A percentile compares a stretch with the other conserved stretches of the same genome.
Conservation (phyloP, 1,140 invertebrate genomes). For the Dinoponera quadriceps region DNA sequence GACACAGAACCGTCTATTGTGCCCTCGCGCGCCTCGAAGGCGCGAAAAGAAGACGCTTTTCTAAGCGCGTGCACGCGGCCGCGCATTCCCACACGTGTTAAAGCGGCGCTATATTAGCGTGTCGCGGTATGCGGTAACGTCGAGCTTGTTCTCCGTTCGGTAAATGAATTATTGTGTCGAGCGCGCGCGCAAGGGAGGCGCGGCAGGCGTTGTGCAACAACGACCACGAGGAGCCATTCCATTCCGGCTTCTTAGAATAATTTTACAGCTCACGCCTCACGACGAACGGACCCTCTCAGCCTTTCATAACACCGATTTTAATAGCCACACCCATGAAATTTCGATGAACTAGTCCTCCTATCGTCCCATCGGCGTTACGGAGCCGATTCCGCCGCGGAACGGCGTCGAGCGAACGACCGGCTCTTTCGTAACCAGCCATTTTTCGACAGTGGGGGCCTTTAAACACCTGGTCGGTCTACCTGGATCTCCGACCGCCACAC, state of each 20-base stretch:
- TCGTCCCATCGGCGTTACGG: conserved; percentile 38
- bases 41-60: conserved; percentile 51
- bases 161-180: conserved; percentile 81
- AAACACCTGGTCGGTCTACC: conserved; percentile 1
- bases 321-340: conserved; percentile 56
- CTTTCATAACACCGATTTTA: conserved; percentile 56
- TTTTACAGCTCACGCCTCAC: conserved; percentile 42
- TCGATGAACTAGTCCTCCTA: conserved; percentile 51
- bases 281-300: conserved; percentile 17
- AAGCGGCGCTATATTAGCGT: conserved; percentile 41
- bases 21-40: conserved; percentile 8
- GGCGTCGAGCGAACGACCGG: conserved; percentile 18
- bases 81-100: conserved; percentile 61
- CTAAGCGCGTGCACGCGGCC: conserved; percentile 38
- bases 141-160: conserved; percentile 71
- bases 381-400: neutral
- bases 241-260: conserved; percentile 58
- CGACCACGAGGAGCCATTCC: conserved; percentile 52
- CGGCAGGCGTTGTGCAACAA: conserved; percentile 74
- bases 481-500: neutral
- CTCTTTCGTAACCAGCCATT: conserved; percentile 32
- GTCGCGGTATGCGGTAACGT: conserved; percentile 40
- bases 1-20: conserved; percentile 28
- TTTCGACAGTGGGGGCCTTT: neutral
- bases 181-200: conserved; percentile 67